A percentile compares a stretch with the other conserved stretches of the same genome.
These are phyloP conservation scores for Tenrec ecaudatus DNA, from an alignment of 2,113 vertebrate genomes.

Conservation along the genomic window DNA sequence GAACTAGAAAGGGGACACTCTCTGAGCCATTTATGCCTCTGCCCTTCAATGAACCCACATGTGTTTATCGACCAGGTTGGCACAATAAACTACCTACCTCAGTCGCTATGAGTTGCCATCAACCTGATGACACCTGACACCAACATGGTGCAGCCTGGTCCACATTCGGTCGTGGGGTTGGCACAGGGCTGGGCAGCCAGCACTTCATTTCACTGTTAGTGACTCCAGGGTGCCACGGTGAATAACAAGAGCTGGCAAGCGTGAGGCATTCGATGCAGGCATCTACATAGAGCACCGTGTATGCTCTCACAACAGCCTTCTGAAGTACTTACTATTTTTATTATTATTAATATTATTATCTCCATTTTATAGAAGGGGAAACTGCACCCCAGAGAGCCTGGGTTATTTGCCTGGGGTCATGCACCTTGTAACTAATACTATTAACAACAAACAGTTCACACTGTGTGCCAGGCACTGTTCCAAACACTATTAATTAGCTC, in stretches of 20 bases:
- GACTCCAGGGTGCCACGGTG: neutral
- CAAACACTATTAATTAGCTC: neutral
- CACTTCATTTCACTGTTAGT: neutral
- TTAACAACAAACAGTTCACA: neutral
- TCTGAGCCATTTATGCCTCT: too few species aligned
- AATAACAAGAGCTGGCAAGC: neutral
- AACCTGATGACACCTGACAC: too few species aligned
- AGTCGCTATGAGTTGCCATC: too few species aligned
- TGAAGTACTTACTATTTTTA: neutral
- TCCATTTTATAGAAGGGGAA: constrained; percentile 8
- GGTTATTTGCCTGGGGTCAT: neutral
- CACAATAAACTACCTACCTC: too few species aligned
- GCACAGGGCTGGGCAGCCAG: neutral
- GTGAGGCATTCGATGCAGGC: rapidly evolving
- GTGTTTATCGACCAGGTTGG: too few species aligned
- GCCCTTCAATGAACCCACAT: too few species aligned
- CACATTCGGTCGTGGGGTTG: neutral
- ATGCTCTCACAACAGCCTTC: neutral
- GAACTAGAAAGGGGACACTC: too few species aligned
- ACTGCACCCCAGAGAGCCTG: neutral
- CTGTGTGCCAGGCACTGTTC: neutral
- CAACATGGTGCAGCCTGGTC: neutral
- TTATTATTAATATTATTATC: neutral
- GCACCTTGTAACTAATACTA: neutral
- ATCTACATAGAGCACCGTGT: neutral